Base-by-base conservation (phyloP, 1,140 invertebrate species). In the Drosophila nannoptera region DNA sequence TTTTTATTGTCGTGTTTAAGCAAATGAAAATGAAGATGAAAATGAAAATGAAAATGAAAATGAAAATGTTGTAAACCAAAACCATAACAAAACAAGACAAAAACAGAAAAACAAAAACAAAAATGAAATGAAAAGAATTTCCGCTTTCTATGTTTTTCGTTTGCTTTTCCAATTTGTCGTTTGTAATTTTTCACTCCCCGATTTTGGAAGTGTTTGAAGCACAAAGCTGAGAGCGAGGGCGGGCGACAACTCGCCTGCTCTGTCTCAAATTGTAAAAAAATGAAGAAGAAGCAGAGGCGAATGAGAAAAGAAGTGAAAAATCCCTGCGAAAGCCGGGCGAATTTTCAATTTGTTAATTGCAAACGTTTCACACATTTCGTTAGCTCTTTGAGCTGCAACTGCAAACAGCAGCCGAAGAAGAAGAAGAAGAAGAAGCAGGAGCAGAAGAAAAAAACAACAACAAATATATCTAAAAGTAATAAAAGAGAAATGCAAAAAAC, bases 81-180 rank as follows among this genome's bases (percentile, higher is more conserved):
- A 22, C 22, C 22, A 22, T 2, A 22, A 22, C 22, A 40, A 67
- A 67, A 12, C 35, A 50, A 29, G n/a, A n/a, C n/a, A n/a, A n/a
- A n/a, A n/a, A n/a, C n/a, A n/a, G n/a, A n/a, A 42, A 38, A 64
- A 64, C 31, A 11, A 55, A 43, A 33, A 12, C 5, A 12, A n/a
- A 43, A 2, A 43, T 22, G 22, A 22, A 42, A 49, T 32, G 32
- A 56, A 50, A 64, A 62, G 14, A 22, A 50, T 54, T 66, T 69
- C 60, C 48, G 68, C 67, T 73, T 71, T 69, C 35, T 8, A 50
- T 35, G 36, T 40, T 56, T 16, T 48, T 16, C 36, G 7, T 63
- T 38, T 53, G 72, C 69, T 50, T 52, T 77, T 78, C 74, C 49
- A 33, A 56, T 64, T 80, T 80, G 49, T 67, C 70, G 62, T 72